Evolutionary conservation across 2,888 invertebrate species (phyloP).

Genomic region (Orchesella flavescens): DNA sequence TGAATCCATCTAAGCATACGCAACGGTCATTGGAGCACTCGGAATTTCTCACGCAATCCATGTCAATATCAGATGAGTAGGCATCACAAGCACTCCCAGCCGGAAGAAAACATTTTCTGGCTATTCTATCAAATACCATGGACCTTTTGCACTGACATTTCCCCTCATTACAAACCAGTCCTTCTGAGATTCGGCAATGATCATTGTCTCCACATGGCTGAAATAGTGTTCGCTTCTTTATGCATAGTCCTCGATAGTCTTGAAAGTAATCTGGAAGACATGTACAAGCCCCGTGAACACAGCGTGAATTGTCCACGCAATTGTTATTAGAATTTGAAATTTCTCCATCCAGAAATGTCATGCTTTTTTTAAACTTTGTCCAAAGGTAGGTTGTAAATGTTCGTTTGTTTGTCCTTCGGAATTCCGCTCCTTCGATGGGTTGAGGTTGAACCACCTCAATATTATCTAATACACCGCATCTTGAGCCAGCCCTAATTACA

Average conservation of each 20-base stretch:
- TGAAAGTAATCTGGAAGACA: slow-evolving; percentile 35
- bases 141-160: slow-evolving; percentile 42
- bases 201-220: slow-evolving; percentile 33
- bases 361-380: slow-evolving; percentile 33
- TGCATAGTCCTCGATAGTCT: slow-evolving; percentile 38
- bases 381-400: slow-evolving; percentile 21
- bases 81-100: slow-evolving; percentile 36
- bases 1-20: slow-evolving; percentile 28
- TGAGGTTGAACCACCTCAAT: not conserved
- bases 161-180: slow-evolving; percentile 10
- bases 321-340: slow-evolving; percentile 5
- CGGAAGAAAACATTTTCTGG: slow-evolving; percentile 42
- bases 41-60: slow-evolving; percentile 36
- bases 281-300: slow-evolving; percentile 31
- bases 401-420: not conserved
- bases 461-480: not conserved
- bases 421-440: not conserved
- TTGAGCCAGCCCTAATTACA: slow-evolving; percentile 33
- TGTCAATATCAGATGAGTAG: slow-evolving; percentile 21
- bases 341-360: slow-evolving; percentile 23
- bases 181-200: slow-evolving; percentile 21
- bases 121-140: slow-evolving; percentile 39
- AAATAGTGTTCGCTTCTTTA: slow-evolving; percentile 21
- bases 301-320: slow-evolving; percentile 49
- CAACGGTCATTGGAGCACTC: slow-evolving; percentile 48